Base-by-base conservation (phyloP, 2,113 vertebrate genomes). In the Eretmochelys imbricata region DNA sequence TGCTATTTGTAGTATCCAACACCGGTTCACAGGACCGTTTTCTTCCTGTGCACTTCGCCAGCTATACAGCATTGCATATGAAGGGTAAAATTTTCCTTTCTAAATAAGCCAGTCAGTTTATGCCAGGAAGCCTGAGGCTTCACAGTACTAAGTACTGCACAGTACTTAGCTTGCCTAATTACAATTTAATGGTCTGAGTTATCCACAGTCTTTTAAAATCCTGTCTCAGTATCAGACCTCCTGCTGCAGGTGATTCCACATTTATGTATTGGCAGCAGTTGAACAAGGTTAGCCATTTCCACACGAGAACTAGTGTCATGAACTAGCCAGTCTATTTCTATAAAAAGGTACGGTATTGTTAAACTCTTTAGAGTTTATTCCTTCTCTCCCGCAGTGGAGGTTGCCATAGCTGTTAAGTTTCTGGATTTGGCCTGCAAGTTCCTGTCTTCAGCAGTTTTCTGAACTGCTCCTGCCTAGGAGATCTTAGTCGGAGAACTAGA, bases 241-340 rank as follows among this genome's bases (percentile, higher is more conserved):
- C 91, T 86, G 87, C 78, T 38, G n/a, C n/a, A 72, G n/a, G 65
- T 10, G 9, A 79, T 85, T 76, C 88, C 82, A 95, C 83, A 65
- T 57, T 38, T 38, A 72, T 4, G 8, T 5, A 35, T n/a, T 85
- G 84, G 88, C 82, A 87, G 16, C 46, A 90, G 93, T 84, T 75
- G 93, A 57, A 89, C 91, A 96, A 96, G 96, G 91, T 96, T 90
- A 90, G 84, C 94, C 94, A 96, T 93, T 97, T 96, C 96, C 96
- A 90, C 49, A 8, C 65, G 22, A 91, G 51, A 76, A 49, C 19
- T 42, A 42, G 90, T 88, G 76, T 80, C 84, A 83, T 35, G 27
- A 93, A 80, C 88, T 84, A 94, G 80, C 80, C 89, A 96, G 88
- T 42, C 59, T 87, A 87, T 85, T 95, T 90, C 93, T 95, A 48